Evolutionary conservation across 2,113 vertebrate genomes (phyloP).

Genomic region (Eptesicus fuscus): DNA sequence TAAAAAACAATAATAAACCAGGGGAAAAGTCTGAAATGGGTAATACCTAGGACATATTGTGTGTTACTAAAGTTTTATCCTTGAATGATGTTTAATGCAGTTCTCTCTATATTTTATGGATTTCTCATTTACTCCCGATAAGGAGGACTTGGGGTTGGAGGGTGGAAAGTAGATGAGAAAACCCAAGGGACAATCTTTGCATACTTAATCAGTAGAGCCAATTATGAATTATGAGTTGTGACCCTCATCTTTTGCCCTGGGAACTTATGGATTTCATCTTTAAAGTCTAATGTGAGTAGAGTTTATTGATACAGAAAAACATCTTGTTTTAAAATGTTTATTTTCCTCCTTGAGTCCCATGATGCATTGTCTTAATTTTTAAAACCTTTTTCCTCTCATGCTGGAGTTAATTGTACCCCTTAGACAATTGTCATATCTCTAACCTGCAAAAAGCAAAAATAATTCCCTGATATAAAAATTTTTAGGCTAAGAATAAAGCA

Average conservation of each 20-base stretch:
- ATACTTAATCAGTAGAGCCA: background rate
- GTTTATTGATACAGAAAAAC: background rate
- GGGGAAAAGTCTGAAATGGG: background rate
- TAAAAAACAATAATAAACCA: background rate
- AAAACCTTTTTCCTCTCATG: background rate
- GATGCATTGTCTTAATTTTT: background rate
- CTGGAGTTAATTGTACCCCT: background rate
- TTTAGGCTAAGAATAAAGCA: background rate
- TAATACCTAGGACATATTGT: background rate
- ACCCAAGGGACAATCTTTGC: background rate
- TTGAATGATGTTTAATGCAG: background rate
- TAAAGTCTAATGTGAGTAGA: background rate
- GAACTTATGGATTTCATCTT: background rate
- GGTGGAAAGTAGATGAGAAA: background rate
- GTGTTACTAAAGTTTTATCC: background rate
- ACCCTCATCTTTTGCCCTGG: background rate
- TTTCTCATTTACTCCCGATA: background rate
- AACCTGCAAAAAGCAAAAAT: background rate
- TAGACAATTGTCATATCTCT: background rate
- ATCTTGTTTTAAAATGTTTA: background rate
- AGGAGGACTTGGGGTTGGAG: background rate
- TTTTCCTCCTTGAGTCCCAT: background rate
- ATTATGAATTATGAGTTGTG: background rate
- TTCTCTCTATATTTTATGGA: background rate
- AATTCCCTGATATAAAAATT: background rate